Percentiles rank a stretch among this genome's conserved stretches.
phyloP scores from a whole-genome alignment of 2,113 vertebrate genomes.

The Sardina pilchardus region DNA sequence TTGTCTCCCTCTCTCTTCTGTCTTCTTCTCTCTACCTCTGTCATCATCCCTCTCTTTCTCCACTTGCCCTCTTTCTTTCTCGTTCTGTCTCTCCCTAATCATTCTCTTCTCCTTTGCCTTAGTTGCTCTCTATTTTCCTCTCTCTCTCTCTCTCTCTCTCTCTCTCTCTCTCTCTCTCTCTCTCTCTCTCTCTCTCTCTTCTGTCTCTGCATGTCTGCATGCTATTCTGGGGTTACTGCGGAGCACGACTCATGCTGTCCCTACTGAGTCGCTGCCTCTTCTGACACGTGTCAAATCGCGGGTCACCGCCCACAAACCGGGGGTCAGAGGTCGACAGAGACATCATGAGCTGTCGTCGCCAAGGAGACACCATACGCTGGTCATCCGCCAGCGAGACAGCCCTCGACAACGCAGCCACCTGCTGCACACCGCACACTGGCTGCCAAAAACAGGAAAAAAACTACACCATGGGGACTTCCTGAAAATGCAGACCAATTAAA shows the following conservation, averaged over 20 bases:
- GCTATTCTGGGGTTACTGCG: too few species aligned
- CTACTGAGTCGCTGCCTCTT: too few species aligned
- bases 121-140: slow-evolving; percentile 23
- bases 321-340: background rate
- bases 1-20: slow-evolving; percentile 17
- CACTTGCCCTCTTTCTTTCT: background rate
- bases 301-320: slow-evolving; percentile 1
- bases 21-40: background rate
- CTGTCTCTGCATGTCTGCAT: background rate
- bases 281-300: background rate
- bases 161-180: background rate
- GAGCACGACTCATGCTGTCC: too few species aligned
- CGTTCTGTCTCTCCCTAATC: background rate
- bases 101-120: slow-evolving; percentile 22
- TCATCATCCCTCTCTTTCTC: too few species aligned
- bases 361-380: background rate
- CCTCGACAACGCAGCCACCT: too few species aligned
- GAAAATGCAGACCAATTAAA: too few species aligned
- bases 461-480: too few species aligned
- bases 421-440: too few species aligned
- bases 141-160: background rate
- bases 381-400: too few species aligned
- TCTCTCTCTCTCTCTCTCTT: slow-evolving; percentile 10
- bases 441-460: too few species aligned
- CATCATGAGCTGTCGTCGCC: slow-evolving; percentile 25